Evolutionary conservation across 2,888 invertebrate genomes (phyloP).

Genomic region (Osmoderma eremita): DNA sequence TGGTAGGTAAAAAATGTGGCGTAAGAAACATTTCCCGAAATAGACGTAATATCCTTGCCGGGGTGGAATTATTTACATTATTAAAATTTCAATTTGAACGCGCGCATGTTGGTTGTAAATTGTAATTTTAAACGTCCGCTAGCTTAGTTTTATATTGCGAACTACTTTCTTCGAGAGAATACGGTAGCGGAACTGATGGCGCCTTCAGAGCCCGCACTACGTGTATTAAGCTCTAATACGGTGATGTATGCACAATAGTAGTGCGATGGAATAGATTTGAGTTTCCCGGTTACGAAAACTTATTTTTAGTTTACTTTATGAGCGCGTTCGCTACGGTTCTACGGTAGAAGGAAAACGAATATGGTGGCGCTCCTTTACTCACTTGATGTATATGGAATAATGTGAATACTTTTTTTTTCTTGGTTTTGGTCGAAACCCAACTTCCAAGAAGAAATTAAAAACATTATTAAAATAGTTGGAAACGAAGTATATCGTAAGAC

Average conservation of each 20-base stretch:
- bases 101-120: constrained; percentile 47
- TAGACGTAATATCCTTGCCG: constrained; percentile 56
- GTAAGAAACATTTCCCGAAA: constrained; percentile 54
- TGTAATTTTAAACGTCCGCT: constrained; percentile 49
- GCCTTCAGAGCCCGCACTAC: constrained; percentile 13
- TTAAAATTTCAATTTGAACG: constrained; percentile 59
- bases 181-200: constrained; percentile 12
- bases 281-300: background rate
- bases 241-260: constrained; percentile 38
- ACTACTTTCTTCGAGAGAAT: constrained; percentile 37
- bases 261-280: constrained; percentile 30
- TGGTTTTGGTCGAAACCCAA: no score
- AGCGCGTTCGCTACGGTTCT: background rate
- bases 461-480: no score
- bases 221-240: constrained; percentile 39
- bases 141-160: constrained; percentile 45
- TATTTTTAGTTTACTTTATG: background rate
- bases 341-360: no score
- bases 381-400: no score
- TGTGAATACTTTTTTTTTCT: no score
- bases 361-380: no score
- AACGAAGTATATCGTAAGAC: no score
- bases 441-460: no score
- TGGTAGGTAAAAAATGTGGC: constrained; percentile 51
- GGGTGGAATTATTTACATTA: constrained; percentile 59